Conservation (phyloP, 2,797 vertebrate species). For the Chromobotia macracanthus region DNA sequence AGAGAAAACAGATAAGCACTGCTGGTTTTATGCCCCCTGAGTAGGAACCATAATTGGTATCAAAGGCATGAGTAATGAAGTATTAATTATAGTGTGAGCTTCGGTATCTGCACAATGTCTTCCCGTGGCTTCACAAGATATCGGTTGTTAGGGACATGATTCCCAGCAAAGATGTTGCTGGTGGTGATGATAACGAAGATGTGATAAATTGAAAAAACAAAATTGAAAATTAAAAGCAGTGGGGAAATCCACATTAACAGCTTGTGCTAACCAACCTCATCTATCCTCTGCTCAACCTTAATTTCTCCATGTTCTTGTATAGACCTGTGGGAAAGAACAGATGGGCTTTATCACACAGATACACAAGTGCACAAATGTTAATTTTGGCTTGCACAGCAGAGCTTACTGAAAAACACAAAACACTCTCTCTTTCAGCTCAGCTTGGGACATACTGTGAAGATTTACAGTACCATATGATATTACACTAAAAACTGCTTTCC, state of each 20-base stretch:
- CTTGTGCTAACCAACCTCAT: constrained; percentile 85
- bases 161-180: background rate
- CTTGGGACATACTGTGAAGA: background rate
- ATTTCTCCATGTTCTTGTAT: constrained; percentile 91
- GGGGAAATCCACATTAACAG: background rate
- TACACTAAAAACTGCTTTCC: background rate
- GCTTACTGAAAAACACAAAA: constrained; percentile 7
- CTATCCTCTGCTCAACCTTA: constrained; percentile 91
- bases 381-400: background rate
- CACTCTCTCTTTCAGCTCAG: background rate
- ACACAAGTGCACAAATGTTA: background rate
- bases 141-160: background rate
- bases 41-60: constrained; percentile 40
- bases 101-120: constrained; percentile 16
- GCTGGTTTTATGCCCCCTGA: constrained; percentile 18
- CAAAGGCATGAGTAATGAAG: constrained; percentile 18
- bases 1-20: background rate
- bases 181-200: background rate
- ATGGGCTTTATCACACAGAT: constrained; percentile 5
- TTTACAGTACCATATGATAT: constrained; percentile 6
- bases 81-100: constrained; percentile 30
- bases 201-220: background rate
- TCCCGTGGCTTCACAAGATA: background rate
- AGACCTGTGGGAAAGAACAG: constrained; percentile 75
- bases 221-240: background rate